A percentile compares a stretch with the other conserved stretches of the same genome.
Conservation (phyloP, 2,113 vertebrate genomes). For the Fregetta grallaria region DNA sequence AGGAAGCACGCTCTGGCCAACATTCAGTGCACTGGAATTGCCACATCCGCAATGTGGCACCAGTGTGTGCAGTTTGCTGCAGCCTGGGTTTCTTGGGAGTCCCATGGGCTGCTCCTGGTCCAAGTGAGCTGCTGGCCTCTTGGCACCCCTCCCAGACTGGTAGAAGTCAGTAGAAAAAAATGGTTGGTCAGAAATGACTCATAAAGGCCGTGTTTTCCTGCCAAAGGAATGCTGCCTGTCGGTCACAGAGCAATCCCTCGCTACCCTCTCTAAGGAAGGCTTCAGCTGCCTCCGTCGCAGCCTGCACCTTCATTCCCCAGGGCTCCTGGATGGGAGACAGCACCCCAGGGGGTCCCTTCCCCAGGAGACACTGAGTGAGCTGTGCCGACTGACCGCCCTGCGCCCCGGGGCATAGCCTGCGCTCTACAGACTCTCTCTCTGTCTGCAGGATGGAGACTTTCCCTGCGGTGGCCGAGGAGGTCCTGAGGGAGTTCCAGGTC, state of each 20-base stretch:
- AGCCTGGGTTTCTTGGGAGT: constrained; percentile 51
- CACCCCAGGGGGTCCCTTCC: neutral
- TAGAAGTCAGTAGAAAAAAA: constrained; percentile 71
- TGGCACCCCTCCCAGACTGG: constrained; percentile 61
- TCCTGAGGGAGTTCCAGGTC: constrained; percentile 89
- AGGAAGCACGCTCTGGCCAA: neutral
- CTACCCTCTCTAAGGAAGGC: constrained; percentile 11
- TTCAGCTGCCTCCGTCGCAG: neutral
- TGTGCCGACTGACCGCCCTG: neutral
- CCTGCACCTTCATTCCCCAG: neutral
- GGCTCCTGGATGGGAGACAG: neutral
- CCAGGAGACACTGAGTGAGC: neutral
- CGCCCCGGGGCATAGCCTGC: neutral
- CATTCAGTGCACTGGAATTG: neutral
- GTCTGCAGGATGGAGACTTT: constrained; percentile 94
- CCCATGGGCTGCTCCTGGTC: constrained; percentile 56
- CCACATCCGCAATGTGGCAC: constrained; percentile 68
- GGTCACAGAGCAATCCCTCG: constrained; percentile 24
- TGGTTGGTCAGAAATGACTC: constrained; percentile 70
- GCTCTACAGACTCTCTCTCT: constrained; percentile 14
- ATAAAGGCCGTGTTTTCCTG: constrained; percentile 64
- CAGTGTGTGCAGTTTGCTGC: constrained; percentile 50
- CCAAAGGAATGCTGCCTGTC: constrained; percentile 62
- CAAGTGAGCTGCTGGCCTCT: constrained; percentile 61
- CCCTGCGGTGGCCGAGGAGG: constrained; percentile 82